Evolutionary conservation across 2,888 invertebrate genomes (phyloP), one percentile per base, ranked within the genome.

Genomic region (Sicus ferrugineus): DNA sequence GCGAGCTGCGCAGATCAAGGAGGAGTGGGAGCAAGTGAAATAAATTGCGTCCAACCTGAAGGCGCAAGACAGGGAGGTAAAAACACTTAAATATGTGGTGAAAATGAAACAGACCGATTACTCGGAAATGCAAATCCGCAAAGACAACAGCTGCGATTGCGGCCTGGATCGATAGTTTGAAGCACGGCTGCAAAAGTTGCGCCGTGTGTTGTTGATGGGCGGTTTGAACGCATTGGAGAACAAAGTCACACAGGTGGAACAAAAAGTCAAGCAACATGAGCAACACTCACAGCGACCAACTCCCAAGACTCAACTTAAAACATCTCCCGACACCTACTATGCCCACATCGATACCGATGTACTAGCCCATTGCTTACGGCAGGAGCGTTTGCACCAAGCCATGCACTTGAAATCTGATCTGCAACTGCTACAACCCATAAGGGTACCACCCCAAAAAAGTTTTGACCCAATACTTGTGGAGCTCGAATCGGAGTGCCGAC

Each of bases 131-230:
- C 91, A 92, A 75, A 91, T 97, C 56, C 89, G 97, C 0, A 92
- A 94, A 74, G 96, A 98, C 76, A 11, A 70, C 81, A 0, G 75
- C 73, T 7, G 67, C 76, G 19, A 71, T 81, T 14, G 75, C 75
- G 6, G 74, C 74, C 19, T 73, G 73, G 31, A 74, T 96, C 50
- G 97, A 98, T 69, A 96, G 97, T n/a, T 72, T 83, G 78, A 77
- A 81, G 52, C 90, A 93, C 0, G 90, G 90, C 62, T 88, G 96
- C 87, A 82, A 80, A 75, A 90, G 93, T n/a, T n/a, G n/a, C n/a
- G n/a, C 81, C 96, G 94, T 83, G 95, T 96, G 84, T 96, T 97
- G 81, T 95, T 94, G 85, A 96, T 97, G 80, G 95, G 96, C 81
- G 95, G 97, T 0, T 90, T 98, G 89, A 96, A 97, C 81, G 93